These are phyloP conservation scores for Eupithecia insigniata DNA, from an alignment of 2,888 invertebrate species.

Conservation along the genomic window DNA sequence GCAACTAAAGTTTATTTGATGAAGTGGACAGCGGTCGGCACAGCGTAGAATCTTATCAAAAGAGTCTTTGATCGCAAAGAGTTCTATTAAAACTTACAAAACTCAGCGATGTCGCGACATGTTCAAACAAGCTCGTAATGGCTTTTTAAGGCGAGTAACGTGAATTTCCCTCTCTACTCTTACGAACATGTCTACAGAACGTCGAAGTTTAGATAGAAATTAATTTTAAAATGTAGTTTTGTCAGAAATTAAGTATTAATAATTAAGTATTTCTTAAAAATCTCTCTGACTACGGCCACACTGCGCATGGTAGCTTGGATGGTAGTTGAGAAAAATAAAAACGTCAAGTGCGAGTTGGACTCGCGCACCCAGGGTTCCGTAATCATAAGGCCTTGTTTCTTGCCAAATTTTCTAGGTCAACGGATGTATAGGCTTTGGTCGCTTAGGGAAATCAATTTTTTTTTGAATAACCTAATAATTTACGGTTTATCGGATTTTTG, in stretches of 20 bases:
- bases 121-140: constrained; percentile 11
- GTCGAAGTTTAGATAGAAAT: background rate
- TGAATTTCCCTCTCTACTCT: background rate
- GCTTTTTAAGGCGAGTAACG: constrained; percentile 1
- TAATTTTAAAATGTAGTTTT: background rate
- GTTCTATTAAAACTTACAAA: background rate
- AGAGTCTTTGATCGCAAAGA: background rate
- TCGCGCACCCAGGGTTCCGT: too few relatives aligned
- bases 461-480: too few relatives aligned
- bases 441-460: too few relatives aligned
- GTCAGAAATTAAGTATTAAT: background rate
- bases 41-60: background rate
- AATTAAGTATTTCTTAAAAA: background rate
- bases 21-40: background rate
- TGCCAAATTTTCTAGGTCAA: too few relatives aligned
- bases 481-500: too few relatives aligned
- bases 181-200: background rate
- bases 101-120: background rate
- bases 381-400: too few relatives aligned
- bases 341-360: too few relatives aligned
- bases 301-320: too few relatives aligned
- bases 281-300: too few relatives aligned
- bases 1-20: background rate
- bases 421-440: too few relatives aligned
- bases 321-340: too few relatives aligned